phyloP scores from a whole-genome alignment of 2,797 vertebrate genomes.

The Cephalopachus bancanus region DNA sequence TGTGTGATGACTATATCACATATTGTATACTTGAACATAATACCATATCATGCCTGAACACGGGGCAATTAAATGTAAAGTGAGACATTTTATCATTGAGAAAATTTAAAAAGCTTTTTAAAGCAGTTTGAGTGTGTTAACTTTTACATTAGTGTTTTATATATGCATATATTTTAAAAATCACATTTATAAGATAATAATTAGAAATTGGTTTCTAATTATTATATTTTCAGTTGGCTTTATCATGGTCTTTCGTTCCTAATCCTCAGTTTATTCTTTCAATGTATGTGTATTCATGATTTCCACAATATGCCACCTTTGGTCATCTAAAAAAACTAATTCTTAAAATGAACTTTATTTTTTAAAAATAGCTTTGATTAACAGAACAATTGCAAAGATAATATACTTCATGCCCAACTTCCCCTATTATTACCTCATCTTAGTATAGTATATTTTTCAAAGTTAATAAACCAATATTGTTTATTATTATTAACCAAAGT shows the following conservation, averaged over 20 bases:
- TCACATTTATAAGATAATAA: background rate
- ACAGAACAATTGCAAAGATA: background rate
- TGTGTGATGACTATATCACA: background rate
- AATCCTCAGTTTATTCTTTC: background rate
- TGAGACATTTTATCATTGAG: background rate
- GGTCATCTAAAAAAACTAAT: background rate
- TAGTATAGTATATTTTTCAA: background rate
- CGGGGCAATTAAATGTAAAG: background rate
- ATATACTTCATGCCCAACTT: background rate
- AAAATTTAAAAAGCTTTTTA: background rate
- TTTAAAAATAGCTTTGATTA: slow-evolving; percentile 5
- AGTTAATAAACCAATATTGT: background rate
- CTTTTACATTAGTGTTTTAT: background rate
- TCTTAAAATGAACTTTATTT: slow-evolving; percentile 30
- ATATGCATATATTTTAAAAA: background rate
- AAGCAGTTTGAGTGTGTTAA: slow-evolving; percentile 21
- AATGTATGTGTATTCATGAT: background rate
- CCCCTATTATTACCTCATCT: background rate
- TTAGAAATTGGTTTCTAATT: slow-evolving; percentile 14
- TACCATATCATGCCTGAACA: background rate
- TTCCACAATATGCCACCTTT: background rate
- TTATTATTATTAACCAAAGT: slow-evolving; percentile 15
- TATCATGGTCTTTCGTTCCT: slow-evolving; percentile 14
- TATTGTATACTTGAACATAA: background rate
- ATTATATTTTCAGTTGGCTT: background rate